Evolutionary conservation across 2,888 invertebrate species (phyloP).

Genomic region (Ochropleura plecta): DNA sequence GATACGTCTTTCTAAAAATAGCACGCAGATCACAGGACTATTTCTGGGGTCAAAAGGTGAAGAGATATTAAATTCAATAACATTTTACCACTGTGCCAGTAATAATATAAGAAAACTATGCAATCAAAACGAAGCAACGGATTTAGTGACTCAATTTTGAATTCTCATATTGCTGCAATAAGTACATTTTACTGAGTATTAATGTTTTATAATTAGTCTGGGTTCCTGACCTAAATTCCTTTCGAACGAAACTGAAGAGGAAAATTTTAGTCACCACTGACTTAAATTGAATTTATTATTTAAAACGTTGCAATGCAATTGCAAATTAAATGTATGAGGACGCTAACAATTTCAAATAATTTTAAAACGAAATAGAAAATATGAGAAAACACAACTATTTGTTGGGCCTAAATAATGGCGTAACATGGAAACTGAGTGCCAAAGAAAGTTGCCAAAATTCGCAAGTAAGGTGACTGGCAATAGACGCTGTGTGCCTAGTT

Average conservation of each 20-base stretch:
- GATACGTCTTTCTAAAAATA: constrained; percentile 4
- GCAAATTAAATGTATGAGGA: background rate
- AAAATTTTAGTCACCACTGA: constrained; percentile 37
- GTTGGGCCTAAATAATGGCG: constrained; percentile 16
- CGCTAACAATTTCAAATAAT: background rate
- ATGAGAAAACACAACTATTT: constrained; percentile 4
- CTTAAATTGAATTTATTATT: constrained; percentile 22
- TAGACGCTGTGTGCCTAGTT: constrained; percentile 21
- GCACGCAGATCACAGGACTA: constrained; percentile 44
- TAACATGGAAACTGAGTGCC: constrained; percentile 33
- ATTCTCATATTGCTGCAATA: constrained; percentile 14
- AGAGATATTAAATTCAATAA: constrained; percentile 75
- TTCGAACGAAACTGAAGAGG: constrained; percentile 56
- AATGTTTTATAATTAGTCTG: constrained; percentile 49
- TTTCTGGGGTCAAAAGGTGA: constrained; percentile 74
- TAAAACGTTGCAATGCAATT: constrained; percentile 1
- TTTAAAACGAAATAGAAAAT: background rate
- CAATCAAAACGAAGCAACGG: constrained; percentile 59
- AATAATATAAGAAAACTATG: constrained; percentile 70
- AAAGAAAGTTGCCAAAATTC: constrained; percentile 60
- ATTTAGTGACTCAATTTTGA: constrained; percentile 28
- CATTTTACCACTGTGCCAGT: constrained; percentile 71
- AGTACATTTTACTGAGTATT: constrained; percentile 35
- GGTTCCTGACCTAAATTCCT: constrained; percentile 56
- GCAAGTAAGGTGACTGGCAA: constrained; percentile 44